Evolutionary conservation across 2,888 invertebrate species (phyloP), one percentile per base, ranked within the genome.

Genomic region (Cremastinae sp.): DNA sequence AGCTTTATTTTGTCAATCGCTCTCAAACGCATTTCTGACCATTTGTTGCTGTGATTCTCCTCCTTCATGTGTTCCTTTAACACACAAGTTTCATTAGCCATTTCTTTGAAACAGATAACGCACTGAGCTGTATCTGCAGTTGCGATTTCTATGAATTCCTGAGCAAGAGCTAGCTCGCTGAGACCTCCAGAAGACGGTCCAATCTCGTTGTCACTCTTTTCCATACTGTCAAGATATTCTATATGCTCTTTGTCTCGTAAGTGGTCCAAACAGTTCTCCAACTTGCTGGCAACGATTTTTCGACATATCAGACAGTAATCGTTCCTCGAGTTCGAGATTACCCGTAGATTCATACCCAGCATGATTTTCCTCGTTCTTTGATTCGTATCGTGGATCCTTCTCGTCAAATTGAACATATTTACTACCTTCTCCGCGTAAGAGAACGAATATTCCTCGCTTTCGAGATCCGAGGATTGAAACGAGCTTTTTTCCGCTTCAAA

Each of bases 251-350:
- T 54, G 18, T 78, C 62, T 0, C 79, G 74, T 9, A 83, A 78
- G 56, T 85, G 85, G 47, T 83, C 83, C 51, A 83, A 81, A 38
- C 78, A 74, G 7, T 51, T 59, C 36, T 80, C 78, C 0, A 74
- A 47, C 9, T 81, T 74, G 64, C 75, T 78, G 1, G 51, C 9
- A 28, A 82, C 58, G 10, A 65, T 75, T 70, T 72, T 64, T 9
- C 79, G 78, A 73, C 86, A 85, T 20, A 82, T 69, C 16, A 86
- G 70, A 56, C 86, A 86, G 2, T 76, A 76, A 56, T 59, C 65
- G 1, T 38, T 36, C 0, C 38, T 16, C n/a, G 59, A 22, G 34
- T 74, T 51, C 0, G 18, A 58, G 0, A 53, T 16, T 8, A 64
- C 16, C 28, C 58, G 45, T 1, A 73, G 43, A 8, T 49, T 16